A percentile compares a stretch with the other conserved stretches of the same genome.
Evolutionary conservation across 2,113 vertebrate species (phyloP).

Genomic region (Sander vitreus): DNA sequence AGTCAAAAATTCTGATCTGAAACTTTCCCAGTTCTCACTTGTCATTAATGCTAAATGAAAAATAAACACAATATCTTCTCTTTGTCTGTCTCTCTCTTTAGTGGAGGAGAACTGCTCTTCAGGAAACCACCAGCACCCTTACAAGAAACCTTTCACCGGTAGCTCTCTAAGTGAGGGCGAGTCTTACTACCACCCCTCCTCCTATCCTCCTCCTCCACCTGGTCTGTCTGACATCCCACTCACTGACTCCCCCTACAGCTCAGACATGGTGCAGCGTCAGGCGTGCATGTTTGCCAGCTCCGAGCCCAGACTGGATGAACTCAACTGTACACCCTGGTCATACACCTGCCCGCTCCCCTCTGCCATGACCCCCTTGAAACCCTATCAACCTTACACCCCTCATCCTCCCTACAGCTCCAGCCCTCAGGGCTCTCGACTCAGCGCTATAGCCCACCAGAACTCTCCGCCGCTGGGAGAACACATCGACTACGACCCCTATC

Average conservation of each 20-base stretch:
- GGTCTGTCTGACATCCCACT: conserved; percentile 78
- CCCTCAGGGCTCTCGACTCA: conserved; percentile 90
- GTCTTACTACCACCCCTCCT: conserved; percentile 88
- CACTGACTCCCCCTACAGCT: conserved; percentile 88
- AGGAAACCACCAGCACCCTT: conserved; percentile 85
- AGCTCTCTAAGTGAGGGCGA: conserved; percentile 90
- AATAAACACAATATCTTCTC: conserved; percentile 27
- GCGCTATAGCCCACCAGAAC: conserved; percentile 88
- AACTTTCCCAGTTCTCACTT: conserved; percentile 4
- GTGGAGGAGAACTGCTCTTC: conserved; percentile 89
- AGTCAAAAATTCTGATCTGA: not conserved
- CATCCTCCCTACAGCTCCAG: conserved; percentile 91
- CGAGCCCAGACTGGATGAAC: conserved; percentile 91
- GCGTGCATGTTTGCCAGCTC: conserved; percentile 96
- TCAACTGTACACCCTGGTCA: conserved; percentile 92
- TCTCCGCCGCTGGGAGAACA: conserved; percentile 88
- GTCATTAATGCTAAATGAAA: conserved; percentile 6
- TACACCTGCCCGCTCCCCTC: conserved; percentile 90
- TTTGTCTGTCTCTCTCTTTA: conserved; percentile 65
- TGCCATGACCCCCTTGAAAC: conserved; percentile 92
- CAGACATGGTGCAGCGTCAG: conserved; percentile 93
- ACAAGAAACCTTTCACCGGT: conserved; percentile 93
- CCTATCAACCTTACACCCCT: conserved; percentile 92
- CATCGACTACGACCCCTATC: conserved; percentile 86
- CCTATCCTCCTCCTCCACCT: conserved; percentile 76